A percentile compares a stretch with the other conserved stretches of the same genome.
These are phyloP conservation scores for Arizona elegans DNA, from an alignment of 2,113 vertebrate genomes.

Conservation along the genomic window DNA sequence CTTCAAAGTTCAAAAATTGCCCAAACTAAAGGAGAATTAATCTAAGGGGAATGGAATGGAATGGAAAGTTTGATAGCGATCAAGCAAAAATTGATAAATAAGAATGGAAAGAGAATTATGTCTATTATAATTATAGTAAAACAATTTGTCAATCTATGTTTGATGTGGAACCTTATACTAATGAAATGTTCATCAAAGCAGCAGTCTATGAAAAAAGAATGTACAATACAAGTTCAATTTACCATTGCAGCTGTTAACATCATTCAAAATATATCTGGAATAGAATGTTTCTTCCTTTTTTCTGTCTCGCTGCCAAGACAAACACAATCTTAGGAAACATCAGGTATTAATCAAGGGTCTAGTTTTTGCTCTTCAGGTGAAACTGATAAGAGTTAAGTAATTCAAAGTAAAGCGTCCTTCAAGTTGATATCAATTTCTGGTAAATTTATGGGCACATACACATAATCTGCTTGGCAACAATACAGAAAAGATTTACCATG, in stretches of 20 bases:
- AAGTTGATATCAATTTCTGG: background rate
- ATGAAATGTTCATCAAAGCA: background rate
- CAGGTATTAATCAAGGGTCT: background rate
- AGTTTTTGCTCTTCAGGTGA: background rate
- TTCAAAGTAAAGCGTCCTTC: background rate
- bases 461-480: background rate
- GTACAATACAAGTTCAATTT: background rate
- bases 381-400: background rate
- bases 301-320: background rate
- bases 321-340: background rate
- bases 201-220: background rate
- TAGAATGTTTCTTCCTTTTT: background rate
- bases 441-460: background rate
- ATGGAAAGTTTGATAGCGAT: background rate
- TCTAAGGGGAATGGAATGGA: background rate
- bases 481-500: background rate
- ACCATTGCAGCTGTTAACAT: background rate
- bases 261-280: background rate
- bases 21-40: background rate
- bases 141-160: background rate
- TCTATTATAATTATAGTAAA: background rate
- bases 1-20: background rate
- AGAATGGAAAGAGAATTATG: background rate
- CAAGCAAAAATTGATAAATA: background rate
- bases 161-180: background rate